Conservation (phyloP, 2,888 invertebrate genomes). For the Macrophya annulata region DNA sequence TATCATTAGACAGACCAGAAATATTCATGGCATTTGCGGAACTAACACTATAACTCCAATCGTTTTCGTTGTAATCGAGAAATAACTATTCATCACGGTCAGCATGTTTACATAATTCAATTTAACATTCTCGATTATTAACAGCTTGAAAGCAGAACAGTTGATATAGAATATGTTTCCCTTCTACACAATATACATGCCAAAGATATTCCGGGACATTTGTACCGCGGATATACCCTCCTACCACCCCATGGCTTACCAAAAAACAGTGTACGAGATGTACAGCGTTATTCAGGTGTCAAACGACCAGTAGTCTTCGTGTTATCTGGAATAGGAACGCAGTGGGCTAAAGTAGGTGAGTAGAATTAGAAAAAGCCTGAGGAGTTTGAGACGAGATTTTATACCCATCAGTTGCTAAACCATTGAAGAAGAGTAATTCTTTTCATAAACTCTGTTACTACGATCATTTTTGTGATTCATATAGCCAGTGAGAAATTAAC, state of each 20-base stretch:
- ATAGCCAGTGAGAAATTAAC: not conserved
- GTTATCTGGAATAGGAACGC: constrained; percentile 95
- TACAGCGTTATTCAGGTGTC: constrained; percentile 84
- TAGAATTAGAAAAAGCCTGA: not conserved
- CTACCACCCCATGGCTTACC: constrained; percentile 73
- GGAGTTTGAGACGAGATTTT: not conserved
- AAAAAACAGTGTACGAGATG: constrained; percentile 79
- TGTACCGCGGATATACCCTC: constrained; percentile 89
- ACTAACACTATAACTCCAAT: no score
- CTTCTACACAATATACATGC: constrained; percentile 84
- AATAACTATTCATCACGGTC: no score
- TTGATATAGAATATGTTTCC: constrained; percentile 84
- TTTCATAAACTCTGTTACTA: no score
- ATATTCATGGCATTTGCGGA: no score
- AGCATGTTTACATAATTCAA: no score
- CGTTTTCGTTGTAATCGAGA: no score
- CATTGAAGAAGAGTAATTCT: no score
- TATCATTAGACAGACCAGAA: not conserved
- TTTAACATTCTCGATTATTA: no score
- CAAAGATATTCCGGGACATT: constrained; percentile 82
- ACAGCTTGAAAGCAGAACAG: constrained; percentile 80
- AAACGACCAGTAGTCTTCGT: constrained; percentile 92
- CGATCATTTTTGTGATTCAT: not conserved
- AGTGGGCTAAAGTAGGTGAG: constrained; percentile 92
- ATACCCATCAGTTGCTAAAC: no score